Evolutionary conservation across 2,888 invertebrate genomes (phyloP), one percentile per base, ranked within the genome.

Genomic region (Phania funesta): DNA sequence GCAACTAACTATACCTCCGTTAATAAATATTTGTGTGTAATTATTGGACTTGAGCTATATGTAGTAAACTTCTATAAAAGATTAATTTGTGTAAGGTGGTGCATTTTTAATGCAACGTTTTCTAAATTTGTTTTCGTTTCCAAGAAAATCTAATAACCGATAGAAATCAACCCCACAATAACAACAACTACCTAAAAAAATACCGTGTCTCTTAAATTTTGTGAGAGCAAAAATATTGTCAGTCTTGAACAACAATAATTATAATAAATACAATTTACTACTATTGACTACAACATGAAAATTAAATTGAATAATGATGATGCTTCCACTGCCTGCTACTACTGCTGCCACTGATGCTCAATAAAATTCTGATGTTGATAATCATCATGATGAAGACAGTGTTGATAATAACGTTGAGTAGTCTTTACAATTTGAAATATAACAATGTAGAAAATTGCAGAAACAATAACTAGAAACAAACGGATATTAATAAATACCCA

Each of bases 151-250:
- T 26, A 65, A 18, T 13, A 20, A n/a, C 18, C 56, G 13, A 22
- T 32, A 22, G 18, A 67, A 52, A 41, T 46, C 35, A 18, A 24
- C 48, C 64, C 9, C 20, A 32, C 46, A 60, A 54, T n/a, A 32
- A 16, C 24, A 44, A 74, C 38, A 22, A 26, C 11, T 20, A 11
- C 46, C 13, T 32, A 8, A 50, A 84, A 83, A 83, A 29, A 35
- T 29, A 35, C 50, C 50, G 20, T 35, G 11, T 62, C 22, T 32
- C 29, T 46, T 29, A 16, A 35, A 46, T 58, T 52, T 60, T 60
- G 58, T 46, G 35, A 22, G 11, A 50, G 41, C 32, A 84, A 83
- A 83, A 82, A 81, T 83, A 44, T 38, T 77, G 29, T 16, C 24
- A 20, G 46, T 24, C 32, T 32, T 50, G 20, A 54, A 60, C 13